Conservation (phyloP, 92 coral and sea anemone genomes). For the Zoanthus gigantus region DNA sequence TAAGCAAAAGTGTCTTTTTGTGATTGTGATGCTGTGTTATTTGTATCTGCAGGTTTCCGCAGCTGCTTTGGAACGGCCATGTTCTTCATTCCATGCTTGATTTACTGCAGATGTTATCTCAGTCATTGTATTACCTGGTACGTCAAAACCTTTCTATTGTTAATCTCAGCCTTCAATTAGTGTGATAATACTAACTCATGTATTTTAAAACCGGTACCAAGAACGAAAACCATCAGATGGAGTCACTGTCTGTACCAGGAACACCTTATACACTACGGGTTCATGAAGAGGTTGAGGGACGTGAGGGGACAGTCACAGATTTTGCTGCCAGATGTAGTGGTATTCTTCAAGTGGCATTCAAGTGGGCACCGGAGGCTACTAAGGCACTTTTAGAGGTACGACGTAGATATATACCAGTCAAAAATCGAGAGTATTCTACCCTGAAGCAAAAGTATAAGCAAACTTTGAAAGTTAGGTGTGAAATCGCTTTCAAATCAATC, state of each 20-base stretch:
- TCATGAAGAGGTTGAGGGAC: conserved; percentile 93
- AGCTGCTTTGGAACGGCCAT: conserved; percentile 93
- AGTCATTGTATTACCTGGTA: conserved; percentile 90
- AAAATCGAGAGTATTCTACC: no score
- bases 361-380: conserved; percentile 98
- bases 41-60: conserved; percentile 81
- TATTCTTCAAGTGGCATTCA: conserved; percentile 91
- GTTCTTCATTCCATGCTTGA: conserved; percentile 95
- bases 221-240: conserved; percentile 92
- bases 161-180: background rate
- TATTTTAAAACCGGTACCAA: background rate
- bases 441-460: no score
- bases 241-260: conserved; percentile 77
- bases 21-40: no score
- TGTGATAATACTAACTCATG: background rate
- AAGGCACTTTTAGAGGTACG: conserved; percentile 92
- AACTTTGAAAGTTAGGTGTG: no score
- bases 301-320: conserved; percentile 96
- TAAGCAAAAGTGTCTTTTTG: no score
- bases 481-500: no score
- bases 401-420: background rate
- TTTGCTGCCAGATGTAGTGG: conserved; percentile 98
- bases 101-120: conserved; percentile 87
- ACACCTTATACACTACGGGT: conserved; percentile 83
- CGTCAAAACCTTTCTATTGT: conserved; percentile 8